Base-by-base conservation (phyloP, 2,797 vertebrate species). In the Coluber constrictor region DNA sequence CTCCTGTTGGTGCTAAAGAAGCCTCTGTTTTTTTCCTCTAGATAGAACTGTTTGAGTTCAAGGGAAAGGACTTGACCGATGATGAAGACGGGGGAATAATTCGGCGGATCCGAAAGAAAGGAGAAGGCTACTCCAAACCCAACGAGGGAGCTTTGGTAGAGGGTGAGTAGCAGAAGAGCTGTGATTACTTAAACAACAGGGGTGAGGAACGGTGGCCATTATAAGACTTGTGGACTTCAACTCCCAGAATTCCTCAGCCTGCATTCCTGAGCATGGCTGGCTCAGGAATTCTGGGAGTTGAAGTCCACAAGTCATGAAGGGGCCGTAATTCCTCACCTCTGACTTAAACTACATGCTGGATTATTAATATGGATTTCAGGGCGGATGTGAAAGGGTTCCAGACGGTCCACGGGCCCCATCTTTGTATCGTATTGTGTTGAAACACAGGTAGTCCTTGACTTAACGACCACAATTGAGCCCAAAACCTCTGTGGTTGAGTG, bases 1-100 rank as follows among this genome's bases (percentile, higher is more conserved):
- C 16, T 79, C 32, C n/a, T 12, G 27, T 83, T 59, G 47, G 47
- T 6, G 11, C 5, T 12, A 43, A 55, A 56, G 4, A 43, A 23
- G 0, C 32, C 74, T 47, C 18, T 25, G 37, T 4, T 11, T 83
- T 83, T 93, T 94, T 92, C 2, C 18, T 94, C 54, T n/a, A 99
- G 99, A 98, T 99, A 88, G 99, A 99, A 95, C 96, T 99, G 79
- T 99, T 99, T 97, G 98, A 99, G 63, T 99, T 99, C 97, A 98
- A 97, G 86, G 99, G 98, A 0, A 99, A 99, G 94, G 99, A 99
- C 94, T 97, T 99, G 90, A 99, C 98, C 0, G 98, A 98, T 0
- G 98, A 98, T 1, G 99, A 99, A 97, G 98, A 99, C 54, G 99
- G 98, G 1, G 99, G 99, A 90, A 99, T 99, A 93, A 98, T 99